Percentiles rank a stretch among this genome's conserved stretches.
These are phyloP conservation scores for Thunnus maccoyii DNA, from an alignment of 2,113 vertebrate species.

Conservation along the genomic window DNA sequence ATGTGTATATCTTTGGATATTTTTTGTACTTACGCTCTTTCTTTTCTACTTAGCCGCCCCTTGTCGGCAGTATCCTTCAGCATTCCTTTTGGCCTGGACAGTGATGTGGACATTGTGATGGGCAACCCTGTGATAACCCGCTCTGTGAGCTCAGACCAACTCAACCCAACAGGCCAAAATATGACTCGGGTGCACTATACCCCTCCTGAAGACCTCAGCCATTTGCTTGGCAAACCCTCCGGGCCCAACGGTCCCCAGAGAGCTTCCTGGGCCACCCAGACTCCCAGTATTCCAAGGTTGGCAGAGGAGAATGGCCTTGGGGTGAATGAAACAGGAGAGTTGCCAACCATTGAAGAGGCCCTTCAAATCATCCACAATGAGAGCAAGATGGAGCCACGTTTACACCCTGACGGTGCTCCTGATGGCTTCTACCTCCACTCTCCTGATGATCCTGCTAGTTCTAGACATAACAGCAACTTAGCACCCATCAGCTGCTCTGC, in stretches of 20 bases:
- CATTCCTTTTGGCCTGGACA: conserved; percentile 95
- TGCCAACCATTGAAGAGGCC: conserved; percentile 94
- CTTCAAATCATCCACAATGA: conserved; percentile 94
- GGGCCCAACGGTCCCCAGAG: conserved; percentile 81
- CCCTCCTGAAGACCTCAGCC: conserved; percentile 82
- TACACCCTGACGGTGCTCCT: conserved; percentile 91
- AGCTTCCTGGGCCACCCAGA: conserved; percentile 80
- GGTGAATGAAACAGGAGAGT: conserved; percentile 80
- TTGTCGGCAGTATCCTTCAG: conserved; percentile 94
- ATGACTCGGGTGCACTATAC: conserved; percentile 70
- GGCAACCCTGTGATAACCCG: conserved; percentile 91
- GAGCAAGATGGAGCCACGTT: conserved; percentile 88
- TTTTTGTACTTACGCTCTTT: conserved; percentile 27
- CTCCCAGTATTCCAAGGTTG: conserved; percentile 65
- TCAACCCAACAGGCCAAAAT: conserved; percentile 80
- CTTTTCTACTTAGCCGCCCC: conserved; percentile 82
- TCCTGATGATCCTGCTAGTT: conserved; percentile 82
- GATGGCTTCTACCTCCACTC: conserved; percentile 94
- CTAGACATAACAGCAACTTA: conserved; percentile 64
- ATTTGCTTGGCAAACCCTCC: conserved; percentile 68
- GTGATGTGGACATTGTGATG: conserved; percentile 95
- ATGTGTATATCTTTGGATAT: neutral
- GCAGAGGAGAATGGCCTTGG: conserved; percentile 82
- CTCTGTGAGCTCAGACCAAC: conserved; percentile 92
- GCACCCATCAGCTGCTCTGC: conserved; percentile 79